Percentiles rank a stretch among this genome's conserved stretches.
Conservation (phyloP, 2,113 vertebrate genomes). For the Psephotus haematonotus region DNA sequence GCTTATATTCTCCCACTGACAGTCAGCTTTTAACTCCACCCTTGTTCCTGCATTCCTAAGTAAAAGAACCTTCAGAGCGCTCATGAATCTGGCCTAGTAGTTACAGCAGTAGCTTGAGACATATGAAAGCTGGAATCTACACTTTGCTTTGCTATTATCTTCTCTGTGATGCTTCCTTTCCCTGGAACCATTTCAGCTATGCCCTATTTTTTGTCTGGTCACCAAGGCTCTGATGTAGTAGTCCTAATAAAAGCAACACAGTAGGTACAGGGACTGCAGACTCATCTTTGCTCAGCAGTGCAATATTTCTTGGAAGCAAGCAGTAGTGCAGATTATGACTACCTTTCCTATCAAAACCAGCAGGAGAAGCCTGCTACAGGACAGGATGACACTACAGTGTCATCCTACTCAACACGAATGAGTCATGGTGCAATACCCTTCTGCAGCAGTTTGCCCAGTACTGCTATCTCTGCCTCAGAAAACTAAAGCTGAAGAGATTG, state of each 20-base stretch:
- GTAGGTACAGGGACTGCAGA: constrained; percentile 20
- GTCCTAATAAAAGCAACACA: constrained; percentile 57
- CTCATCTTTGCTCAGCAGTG: constrained; percentile 51
- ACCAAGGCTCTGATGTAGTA: constrained; percentile 26
- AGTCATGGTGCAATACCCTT: not conserved
- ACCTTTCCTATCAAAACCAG: constrained; percentile 36
- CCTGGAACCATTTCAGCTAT: constrained; percentile 19
- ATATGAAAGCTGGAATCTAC: not conserved
- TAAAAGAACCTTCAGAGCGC: not conserved
- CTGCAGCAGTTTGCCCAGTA: not conserved
- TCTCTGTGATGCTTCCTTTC: not conserved
- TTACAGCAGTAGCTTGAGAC: not conserved
- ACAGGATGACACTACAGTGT: not conserved
- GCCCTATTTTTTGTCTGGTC: constrained; percentile 37
- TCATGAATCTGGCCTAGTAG: not conserved
- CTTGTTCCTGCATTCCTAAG: not conserved
- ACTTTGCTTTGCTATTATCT: not conserved
- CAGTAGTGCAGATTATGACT: constrained; percentile 51
- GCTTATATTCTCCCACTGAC: not conserved
- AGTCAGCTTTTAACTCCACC: not conserved
- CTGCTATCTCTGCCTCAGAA: not conserved
- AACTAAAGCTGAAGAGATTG: not conserved
- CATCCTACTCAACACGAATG: not conserved
- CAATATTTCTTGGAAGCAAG: constrained; percentile 45
- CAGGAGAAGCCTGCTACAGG: not conserved